phyloP scores from a whole-genome alignment of 2,797 vertebrate genomes.

The Lutjanus campechanus region DNA sequence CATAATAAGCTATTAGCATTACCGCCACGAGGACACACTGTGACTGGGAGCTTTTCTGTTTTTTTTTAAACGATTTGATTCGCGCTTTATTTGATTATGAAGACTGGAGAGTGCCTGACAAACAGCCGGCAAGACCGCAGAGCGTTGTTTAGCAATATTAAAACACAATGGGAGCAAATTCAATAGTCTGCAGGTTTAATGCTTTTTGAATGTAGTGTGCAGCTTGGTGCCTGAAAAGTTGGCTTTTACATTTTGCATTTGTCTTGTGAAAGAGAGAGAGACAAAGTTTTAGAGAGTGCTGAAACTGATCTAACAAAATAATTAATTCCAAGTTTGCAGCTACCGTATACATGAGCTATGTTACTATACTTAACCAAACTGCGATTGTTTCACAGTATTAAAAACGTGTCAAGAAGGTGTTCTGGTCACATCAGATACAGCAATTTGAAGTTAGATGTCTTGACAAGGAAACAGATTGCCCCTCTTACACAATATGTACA shows the following conservation, averaged over 20 bases:
- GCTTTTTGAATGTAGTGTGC: constrained; percentile 36
- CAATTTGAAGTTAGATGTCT: too few relatives aligned
- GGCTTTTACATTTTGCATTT: constrained; percentile 47
- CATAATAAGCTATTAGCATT: constrained; percentile 73
- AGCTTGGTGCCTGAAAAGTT: constrained; percentile 15
- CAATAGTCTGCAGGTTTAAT: constrained; percentile 40
- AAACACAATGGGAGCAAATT: constrained; percentile 52
- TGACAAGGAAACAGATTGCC: too few relatives aligned
- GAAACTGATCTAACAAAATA: constrained; percentile 10
- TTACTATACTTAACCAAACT: not conserved
- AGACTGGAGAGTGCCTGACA: constrained; percentile 33
- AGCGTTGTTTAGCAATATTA: constrained; percentile 50
- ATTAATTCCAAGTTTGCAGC: constrained; percentile 14
- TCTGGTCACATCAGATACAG: too few relatives aligned
- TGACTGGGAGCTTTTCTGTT: constrained; percentile 38
- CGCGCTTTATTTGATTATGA: constrained; percentile 66
- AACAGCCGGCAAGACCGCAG: constrained; percentile 37
- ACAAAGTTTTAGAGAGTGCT: not conserved
- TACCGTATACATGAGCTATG: not conserved
- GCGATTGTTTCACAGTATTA: too few relatives aligned
- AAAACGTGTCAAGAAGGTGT: too few relatives aligned
- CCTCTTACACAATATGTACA: too few relatives aligned
- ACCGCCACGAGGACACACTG: constrained; percentile 47
- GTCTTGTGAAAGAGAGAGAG: constrained; percentile 7
- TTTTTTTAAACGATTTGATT: constrained; percentile 40